Conservation (phyloP, 2,113 vertebrate genomes). For the Ivindomyrus marchei region DNA sequence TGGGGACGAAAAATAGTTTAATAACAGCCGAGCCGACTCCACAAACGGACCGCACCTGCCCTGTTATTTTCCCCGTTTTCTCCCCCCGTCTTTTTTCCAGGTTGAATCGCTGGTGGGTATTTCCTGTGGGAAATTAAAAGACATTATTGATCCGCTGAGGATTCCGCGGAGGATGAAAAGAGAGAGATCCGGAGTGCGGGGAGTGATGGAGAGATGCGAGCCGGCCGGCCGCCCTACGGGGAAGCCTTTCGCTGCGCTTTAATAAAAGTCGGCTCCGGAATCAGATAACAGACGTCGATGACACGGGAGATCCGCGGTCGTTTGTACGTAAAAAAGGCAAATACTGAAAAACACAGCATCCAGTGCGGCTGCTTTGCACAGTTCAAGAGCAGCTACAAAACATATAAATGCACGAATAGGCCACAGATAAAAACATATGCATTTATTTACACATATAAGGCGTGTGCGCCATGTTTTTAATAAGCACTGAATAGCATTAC, state of each 20-base stretch:
- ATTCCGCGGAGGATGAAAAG: constrained; percentile 56
- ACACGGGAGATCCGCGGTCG: neutral
- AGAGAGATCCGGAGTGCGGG: constrained; percentile 46
- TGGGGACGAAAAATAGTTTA: constrained; percentile 50
- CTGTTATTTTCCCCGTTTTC: constrained; percentile 54
- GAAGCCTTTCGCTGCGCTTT: constrained; percentile 5
- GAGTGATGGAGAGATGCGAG: constrained; percentile 32
- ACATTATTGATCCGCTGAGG: constrained; percentile 61
- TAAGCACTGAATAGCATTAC: neutral
- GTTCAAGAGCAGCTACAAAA: neutral
- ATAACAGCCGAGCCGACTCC: constrained; percentile 46
- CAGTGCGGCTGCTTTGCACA: neutral
- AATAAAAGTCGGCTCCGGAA: constrained; percentile 21
- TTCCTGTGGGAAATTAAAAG: constrained; percentile 71
- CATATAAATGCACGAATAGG: neutral
- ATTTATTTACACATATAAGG: neutral
- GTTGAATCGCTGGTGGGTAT: constrained; percentile 61
- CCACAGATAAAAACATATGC: neutral
- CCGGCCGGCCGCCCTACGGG: neutral
- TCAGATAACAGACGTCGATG: constrained; percentile 10
- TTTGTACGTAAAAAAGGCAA: constrained; percentile 14
- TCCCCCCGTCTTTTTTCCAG: constrained; percentile 54
- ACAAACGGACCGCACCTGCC: constrained; percentile 47
- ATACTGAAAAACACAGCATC: neutral
- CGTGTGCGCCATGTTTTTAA: neutral